A percentile compares a stretch with the other conserved stretches of the same genome.
Evolutionary conservation across 64 coral and sea anemone genomes (phyloP).

Genomic region (Anthopleura sola): DNA sequence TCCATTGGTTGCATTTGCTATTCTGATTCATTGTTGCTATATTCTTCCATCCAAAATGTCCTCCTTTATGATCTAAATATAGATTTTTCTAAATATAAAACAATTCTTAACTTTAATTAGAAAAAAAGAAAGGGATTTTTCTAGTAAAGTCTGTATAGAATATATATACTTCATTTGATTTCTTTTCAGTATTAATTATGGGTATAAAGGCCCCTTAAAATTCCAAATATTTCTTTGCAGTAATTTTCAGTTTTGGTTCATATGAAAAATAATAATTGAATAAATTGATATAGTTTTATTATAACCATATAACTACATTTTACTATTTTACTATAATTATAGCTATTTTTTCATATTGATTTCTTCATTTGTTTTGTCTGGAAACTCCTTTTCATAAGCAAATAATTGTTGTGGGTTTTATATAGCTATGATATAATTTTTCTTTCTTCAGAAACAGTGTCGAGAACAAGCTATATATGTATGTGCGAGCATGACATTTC

Average conservation of each 20-base stretch:
- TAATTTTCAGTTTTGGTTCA: neutral
- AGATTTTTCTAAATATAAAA: slow-evolving; percentile 9
- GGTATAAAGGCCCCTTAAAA: neutral
- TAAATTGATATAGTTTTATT: neutral
- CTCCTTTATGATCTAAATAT: neutral
- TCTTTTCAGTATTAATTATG: neutral
- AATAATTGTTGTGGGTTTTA: neutral
- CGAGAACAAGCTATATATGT: neutral
- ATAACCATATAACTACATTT: neutral
- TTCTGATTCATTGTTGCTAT: neutral
- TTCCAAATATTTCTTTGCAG: neutral
- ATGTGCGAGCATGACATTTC: neutral
- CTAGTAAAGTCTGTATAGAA: neutral
- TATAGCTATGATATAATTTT: neutral
- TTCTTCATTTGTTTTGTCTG: slow-evolving; percentile 10
- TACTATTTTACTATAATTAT: neutral
- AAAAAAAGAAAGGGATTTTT: neutral
- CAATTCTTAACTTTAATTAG: neutral
- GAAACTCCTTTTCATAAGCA: neutral
- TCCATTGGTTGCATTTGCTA: neutral
- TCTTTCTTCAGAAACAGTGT: neutral
- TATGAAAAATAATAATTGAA: neutral
- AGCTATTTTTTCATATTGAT: neutral
- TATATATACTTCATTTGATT: neutral
- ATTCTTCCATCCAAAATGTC: neutral